Base-by-base conservation (phyloP, 2,113 vertebrate species). In the Phylloscopus trochilus region DNA sequence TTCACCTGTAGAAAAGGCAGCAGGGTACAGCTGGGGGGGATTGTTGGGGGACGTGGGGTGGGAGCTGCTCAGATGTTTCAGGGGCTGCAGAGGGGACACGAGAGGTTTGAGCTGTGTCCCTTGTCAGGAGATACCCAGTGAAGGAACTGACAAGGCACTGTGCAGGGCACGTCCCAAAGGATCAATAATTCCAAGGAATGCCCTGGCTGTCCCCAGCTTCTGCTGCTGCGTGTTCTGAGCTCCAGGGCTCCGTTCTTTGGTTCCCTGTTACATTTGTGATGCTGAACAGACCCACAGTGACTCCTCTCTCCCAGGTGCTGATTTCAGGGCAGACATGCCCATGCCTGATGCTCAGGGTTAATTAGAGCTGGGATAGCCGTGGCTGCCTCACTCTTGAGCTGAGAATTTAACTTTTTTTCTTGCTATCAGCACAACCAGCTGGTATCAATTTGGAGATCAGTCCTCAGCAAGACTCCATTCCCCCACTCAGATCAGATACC, bases 101-200 rank as follows among this genome's bases (percentile, higher is more conserved):
- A 22, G 47, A 28, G 72, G 43, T 15, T 56, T 16, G 14, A 6
- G 33, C 7, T 46, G 44, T 80, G 7, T 28, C 64, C 53, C 1
- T 14, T 15, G 49, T 31, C 59, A 52, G 0, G 3, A 43, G 55
- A 5, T 5, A 7, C 2, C 13, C 44, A 2, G 4, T 0, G 18
- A 1, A 14, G 62, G 22, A 28, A 12, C 52, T 17, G 11, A 0
- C n/a, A n/a, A n/a, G 69, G 3, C 27, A 0, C 3, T 0, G 13
- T 20, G 47, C 83, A 6, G n/a, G 59, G 21, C 43, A 51, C 1
- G 0, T 55, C 46, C 64, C 9, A 51, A 8, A 24, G 75, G 68
- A 8, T 14, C 3, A 1, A 0, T 17, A 7, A 56, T 13, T 17
- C 14, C 2, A 13, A 13, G 16, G 67, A 35, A 43, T 4, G 5